phyloP scores from a whole-genome alignment of 1,140 invertebrate species.

The Zaprionus taronus region DNA sequence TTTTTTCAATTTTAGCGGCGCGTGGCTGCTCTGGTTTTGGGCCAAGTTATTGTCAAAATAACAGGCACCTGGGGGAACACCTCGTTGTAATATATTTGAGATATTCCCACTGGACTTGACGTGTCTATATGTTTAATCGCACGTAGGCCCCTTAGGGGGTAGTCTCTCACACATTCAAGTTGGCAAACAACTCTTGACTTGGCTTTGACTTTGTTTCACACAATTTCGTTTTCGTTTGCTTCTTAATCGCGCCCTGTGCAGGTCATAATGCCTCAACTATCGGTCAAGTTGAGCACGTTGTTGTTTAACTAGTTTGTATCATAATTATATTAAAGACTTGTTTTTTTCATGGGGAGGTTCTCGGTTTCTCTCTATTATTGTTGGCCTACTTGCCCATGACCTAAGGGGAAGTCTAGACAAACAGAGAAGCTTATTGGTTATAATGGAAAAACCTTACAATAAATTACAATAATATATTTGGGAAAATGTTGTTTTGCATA shows the following conservation, averaged over 20 bases:
- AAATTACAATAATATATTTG: no score
- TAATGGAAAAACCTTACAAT: no score
- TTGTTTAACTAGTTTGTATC: background rate
- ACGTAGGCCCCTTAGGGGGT: background rate
- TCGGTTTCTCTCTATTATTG: background rate
- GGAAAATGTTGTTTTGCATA: no score
- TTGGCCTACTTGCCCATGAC: no score
- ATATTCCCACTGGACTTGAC: background rate
- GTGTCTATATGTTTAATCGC: background rate
- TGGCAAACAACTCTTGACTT: background rate
- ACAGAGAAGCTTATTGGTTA: no score
- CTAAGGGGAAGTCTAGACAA: no score
- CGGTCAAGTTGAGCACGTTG: slow-evolving; percentile 10
- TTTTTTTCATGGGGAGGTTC: background rate
- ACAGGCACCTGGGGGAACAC: background rate
- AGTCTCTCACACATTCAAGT: background rate
- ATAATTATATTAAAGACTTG: background rate
- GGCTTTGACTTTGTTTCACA: background rate
- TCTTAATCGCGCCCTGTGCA: background rate
- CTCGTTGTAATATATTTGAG: background rate
- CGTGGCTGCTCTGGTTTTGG: slow-evolving; percentile 49
- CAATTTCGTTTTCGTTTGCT: background rate
- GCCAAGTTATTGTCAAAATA: background rate
- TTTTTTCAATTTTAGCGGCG: slow-evolving; percentile 39
- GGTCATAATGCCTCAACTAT: background rate